These are phyloP conservation scores for Podotricha telesiphe DNA, from an alignment of 2,888 invertebrate species.

Conservation along the genomic window DNA sequence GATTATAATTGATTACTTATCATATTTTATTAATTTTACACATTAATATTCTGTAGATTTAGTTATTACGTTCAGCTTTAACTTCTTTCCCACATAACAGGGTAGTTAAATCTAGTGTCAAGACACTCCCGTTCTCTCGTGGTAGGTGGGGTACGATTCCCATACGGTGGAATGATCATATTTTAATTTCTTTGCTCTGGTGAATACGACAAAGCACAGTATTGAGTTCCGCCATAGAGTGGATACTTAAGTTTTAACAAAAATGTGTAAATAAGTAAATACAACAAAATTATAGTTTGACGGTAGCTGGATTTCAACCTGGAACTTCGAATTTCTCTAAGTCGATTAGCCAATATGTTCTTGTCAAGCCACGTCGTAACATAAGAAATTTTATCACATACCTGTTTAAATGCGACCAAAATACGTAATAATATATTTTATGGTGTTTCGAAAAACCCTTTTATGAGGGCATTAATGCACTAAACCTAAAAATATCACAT, in stretches of 20 bases:
- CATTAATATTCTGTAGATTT: background rate
- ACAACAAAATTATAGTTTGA: too few relatives aligned
- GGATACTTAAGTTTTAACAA: too few relatives aligned
- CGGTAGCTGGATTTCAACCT: background rate
- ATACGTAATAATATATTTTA: conserved; percentile 33
- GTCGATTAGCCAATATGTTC: background rate
- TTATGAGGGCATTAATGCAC: conserved; percentile 1
- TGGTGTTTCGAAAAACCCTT: conserved; percentile 42
- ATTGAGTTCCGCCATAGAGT: too few relatives aligned
- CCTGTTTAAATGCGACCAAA: conserved; percentile 27
- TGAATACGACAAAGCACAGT: too few relatives aligned
- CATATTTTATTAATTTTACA: background rate
- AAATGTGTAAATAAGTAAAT: too few relatives aligned
- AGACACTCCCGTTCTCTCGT: too few relatives aligned
- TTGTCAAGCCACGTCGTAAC: background rate
- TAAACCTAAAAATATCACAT: conserved; percentile 39
- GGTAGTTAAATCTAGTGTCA: too few relatives aligned
- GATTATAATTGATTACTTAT: background rate
- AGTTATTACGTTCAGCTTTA: too few relatives aligned
- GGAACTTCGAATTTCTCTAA: background rate
- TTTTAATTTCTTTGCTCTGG: too few relatives aligned
- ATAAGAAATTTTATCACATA: background rate
- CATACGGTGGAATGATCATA: too few relatives aligned
- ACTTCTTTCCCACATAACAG: too few relatives aligned
- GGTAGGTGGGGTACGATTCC: too few relatives aligned